Evolutionary conservation across 35 echinoderm and acorn worm genomes (phyloP), one percentile per base, ranked within the genome.

Genomic region (Anneissia japonica): DNA sequence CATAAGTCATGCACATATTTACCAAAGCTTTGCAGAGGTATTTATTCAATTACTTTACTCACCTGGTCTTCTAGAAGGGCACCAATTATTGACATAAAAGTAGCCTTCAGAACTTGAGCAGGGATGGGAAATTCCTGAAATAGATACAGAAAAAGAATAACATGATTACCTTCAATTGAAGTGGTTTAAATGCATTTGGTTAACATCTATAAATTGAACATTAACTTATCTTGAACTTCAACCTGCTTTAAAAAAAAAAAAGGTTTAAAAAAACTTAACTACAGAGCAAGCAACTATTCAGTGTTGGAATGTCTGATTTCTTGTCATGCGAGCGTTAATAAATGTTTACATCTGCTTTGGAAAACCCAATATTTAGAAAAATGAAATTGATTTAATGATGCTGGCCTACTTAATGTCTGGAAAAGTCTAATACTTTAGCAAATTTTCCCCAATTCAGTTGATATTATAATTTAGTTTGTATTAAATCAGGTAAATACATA

Each of bases 51-150:
- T 43, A 43, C 51, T 64, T 1, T 74, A 10, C 86, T 91, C 85
- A 99, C 96, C 81, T 89, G 77, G 75, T 93, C 87, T 77, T 94
- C 81, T 46, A 84, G 31, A 10, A 97, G 55, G 36, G 89, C 92
- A 84, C 96, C 96, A 21, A 99, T 41, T 29, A 99, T 39, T 56
- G 96, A 92, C 38, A 91, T 41, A 81, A 99, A 87, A 37, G 92
- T 83, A 7, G 37, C 87, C 39, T 93, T 79, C 21, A 89, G 7
- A 34, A 94, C 82, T 32, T 94, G 89, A 10, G 29, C 46, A 26
- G 96, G 92, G 0, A 84, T 34, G 6, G 96, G 92, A 87, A 94
- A 99, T 41, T 88, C 91, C 96, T 99, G 83, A 1, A 89, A 96
- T 46, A 34, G 31, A 37, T 72, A 37, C n/a, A 79, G 11, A 85